These are phyloP conservation scores for Magallana ariakensis DNA, from an alignment of 1,140 invertebrate species.

Conservation along the genomic window DNA sequence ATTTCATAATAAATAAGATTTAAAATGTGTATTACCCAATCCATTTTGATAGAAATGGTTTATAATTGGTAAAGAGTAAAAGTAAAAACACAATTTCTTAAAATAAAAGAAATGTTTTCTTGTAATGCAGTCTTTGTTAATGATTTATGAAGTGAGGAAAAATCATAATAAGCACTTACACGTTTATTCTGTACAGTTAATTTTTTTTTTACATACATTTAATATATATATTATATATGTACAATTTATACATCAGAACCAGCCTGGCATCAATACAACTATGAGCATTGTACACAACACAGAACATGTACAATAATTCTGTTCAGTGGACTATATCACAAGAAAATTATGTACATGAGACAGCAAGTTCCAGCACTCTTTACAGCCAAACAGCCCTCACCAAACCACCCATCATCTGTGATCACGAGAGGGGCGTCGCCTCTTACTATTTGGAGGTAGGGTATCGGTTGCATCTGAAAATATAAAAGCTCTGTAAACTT, in stretches of 20 bases:
- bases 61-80: background rate
- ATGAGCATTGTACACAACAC: constrained; percentile 33
- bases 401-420: constrained; percentile 36
- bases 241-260: constrained; percentile 18
- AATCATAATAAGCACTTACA: constrained; percentile 17
- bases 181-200: background rate
- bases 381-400: background rate
- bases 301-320: constrained; percentile 31
- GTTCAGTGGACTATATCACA: constrained; percentile 31
- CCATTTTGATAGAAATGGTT: background rate
- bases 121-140: background rate
- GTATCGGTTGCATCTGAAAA: constrained; percentile 49
- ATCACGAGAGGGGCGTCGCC: constrained; percentile 47
- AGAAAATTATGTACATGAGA: constrained; percentile 31
- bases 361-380: constrained; percentile 22
- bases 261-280: constrained; percentile 17
- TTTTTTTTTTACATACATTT: background rate
- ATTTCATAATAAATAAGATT: background rate
- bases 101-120: background rate
- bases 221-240: background rate
- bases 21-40: constrained; percentile 11
- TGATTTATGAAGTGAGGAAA: background rate
- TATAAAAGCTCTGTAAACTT: no score
- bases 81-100: background rate
- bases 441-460: constrained; percentile 40